Conservation (phyloP, 2,113 vertebrate genomes). For the Lota lota region DNA sequence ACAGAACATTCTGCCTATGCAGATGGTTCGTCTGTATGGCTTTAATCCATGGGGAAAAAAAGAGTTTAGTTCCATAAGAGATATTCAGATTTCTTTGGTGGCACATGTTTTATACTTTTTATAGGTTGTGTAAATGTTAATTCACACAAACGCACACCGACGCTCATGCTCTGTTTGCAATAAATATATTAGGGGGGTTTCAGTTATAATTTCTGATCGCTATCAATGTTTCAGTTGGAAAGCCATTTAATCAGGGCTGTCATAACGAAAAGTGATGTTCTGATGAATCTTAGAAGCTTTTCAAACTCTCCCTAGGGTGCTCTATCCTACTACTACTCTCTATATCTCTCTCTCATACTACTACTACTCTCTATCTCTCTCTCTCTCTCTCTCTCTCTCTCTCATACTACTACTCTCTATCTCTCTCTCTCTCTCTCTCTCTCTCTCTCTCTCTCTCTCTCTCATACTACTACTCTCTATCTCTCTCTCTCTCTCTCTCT, state of each 20-base stretch:
- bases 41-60: too few relatives aligned
- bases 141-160: neutral
- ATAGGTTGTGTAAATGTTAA: neutral
- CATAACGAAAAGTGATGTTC: constrained; percentile 54
- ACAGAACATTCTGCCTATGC: too few relatives aligned
- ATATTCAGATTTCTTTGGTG: too few relatives aligned
- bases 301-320: constrained; percentile 44
- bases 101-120: neutral
- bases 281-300: constrained; percentile 51
- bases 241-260: constrained; percentile 54
- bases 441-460: too few relatives aligned
- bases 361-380: constrained; percentile 3
- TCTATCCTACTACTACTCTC: neutral
- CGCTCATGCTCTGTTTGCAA: too few relatives aligned
- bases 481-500: too few relatives aligned
- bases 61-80: too few relatives aligned
- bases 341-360: neutral
- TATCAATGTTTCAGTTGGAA: constrained; percentile 49
- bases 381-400: neutral
- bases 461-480: too few relatives aligned
- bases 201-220: constrained; percentile 47
- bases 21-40: too few relatives aligned
- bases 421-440: too few relatives aligned
- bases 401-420: neutral
- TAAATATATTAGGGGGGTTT: too few relatives aligned